Evolutionary conservation across 2,888 invertebrate genomes (phyloP).

Genomic region (Lomographa bimaculata): DNA sequence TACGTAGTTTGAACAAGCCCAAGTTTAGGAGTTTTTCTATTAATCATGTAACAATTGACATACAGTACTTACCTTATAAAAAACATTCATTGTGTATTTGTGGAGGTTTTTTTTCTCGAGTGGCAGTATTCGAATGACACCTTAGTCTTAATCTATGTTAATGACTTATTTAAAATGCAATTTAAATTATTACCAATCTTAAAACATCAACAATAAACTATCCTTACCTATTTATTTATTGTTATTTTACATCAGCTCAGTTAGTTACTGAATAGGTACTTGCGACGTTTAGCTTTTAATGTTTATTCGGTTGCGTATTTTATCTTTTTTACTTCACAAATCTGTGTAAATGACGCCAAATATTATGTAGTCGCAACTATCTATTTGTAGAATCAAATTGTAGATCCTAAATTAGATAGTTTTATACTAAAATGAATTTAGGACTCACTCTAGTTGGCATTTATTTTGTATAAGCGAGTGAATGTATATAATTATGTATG

Average conservation of each 20-base stretch:
- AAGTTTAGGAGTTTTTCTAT: too few species aligned
- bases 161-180: too few species aligned
- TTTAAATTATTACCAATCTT: too few species aligned
- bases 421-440: slow-evolving; percentile 27
- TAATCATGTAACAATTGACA: too few species aligned
- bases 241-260: slow-evolving; percentile 17
- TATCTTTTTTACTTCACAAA: slow-evolving; percentile 9
- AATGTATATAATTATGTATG: slow-evolving; percentile 38
- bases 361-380: slow-evolving; percentile 20
- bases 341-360: slow-evolving; percentile 25
- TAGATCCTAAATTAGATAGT: slow-evolving; percentile 24
- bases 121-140: too few species aligned
- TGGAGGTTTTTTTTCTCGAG: too few species aligned
- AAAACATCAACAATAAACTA: too few species aligned
- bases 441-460: slow-evolving; percentile 51
- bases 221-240: too few species aligned
- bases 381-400: slow-evolving; percentile 20
- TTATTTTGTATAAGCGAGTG: slow-evolving; percentile 43
- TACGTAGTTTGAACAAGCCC: too few species aligned
- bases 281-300: slow-evolving; percentile 19
- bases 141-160: too few species aligned
- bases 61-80: too few species aligned
- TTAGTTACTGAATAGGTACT: slow-evolving; percentile 14
- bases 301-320: slow-evolving; percentile 13
- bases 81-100: too few species aligned